Conservation (phyloP, 2,888 invertebrate species). For the Cephus sareptanus region DNA sequence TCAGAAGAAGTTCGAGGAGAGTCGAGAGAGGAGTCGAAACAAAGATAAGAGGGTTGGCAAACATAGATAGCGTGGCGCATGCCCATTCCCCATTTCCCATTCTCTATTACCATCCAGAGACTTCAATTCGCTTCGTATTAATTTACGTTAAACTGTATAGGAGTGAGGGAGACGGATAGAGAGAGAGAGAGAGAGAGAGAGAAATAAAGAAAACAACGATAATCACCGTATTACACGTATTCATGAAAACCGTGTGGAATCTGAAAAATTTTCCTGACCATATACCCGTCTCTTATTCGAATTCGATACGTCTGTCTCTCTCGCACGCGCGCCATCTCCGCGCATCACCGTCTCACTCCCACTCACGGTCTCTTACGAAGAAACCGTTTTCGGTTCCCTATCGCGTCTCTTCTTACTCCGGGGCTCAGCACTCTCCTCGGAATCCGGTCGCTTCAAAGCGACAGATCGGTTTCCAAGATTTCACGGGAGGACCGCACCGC, state of each 20-base stretch:
- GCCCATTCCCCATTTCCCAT: conserved; percentile 1
- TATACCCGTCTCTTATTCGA: not conserved
- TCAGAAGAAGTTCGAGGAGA: conserved; percentile 29
- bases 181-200: not conserved
- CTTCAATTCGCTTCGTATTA: conserved; percentile 4
- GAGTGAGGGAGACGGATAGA: not conserved
- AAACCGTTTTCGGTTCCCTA: not conserved
- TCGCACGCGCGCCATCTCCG: no score
- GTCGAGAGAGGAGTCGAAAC: conserved; percentile 45
- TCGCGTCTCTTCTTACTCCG: not conserved
- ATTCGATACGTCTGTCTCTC: not conserved
- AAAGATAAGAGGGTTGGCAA: conserved; percentile 64
- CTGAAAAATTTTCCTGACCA: not conserved
- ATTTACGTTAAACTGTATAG: not conserved
- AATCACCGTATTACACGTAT: not conserved
- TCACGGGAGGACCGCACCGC: not conserved
- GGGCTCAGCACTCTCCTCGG: not conserved
- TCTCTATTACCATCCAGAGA: not conserved
- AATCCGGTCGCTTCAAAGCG: not conserved
- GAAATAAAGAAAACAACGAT: not conserved
- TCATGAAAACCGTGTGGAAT: not conserved
- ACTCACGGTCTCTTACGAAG: not conserved
- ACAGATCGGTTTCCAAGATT: not conserved
- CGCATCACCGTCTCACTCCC: not conserved
- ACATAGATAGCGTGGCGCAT: conserved; percentile 56